Conservation (phyloP, 2,888 invertebrate genomes). For the Cremastobaeus sp. region DNA sequence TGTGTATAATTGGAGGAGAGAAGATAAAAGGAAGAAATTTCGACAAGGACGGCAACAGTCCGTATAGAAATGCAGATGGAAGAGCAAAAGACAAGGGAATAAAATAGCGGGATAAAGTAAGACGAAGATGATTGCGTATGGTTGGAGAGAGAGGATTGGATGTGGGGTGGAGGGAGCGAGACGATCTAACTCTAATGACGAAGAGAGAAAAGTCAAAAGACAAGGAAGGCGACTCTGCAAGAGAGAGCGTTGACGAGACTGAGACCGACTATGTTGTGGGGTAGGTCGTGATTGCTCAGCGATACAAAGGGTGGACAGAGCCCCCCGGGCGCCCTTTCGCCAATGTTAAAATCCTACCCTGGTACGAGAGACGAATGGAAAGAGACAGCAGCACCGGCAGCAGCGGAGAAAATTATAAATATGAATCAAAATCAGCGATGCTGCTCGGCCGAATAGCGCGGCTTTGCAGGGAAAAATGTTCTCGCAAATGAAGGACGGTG, state of each 20-base stretch:
- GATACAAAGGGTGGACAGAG: conserved; percentile 78
- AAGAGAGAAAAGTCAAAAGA: conserved; percentile 19
- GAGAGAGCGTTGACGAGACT: conserved; percentile 16
- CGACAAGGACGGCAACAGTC: no score
- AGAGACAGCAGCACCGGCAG: conserved; percentile 40
- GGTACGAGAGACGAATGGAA: conserved; percentile 48
- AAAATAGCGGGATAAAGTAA: conserved; percentile 38
- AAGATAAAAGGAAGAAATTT: neutral
- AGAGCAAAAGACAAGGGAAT: no score
- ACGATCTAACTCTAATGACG: no score
- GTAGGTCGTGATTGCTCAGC: conserved; percentile 78
- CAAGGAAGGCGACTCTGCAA: conserved; percentile 9
- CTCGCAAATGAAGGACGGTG: conserved; percentile 42
- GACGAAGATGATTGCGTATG: no score
- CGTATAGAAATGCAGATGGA: no score
- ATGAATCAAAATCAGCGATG: conserved; percentile 53
- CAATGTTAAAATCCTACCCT: conserved; percentile 46
- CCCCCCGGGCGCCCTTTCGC: conserved; percentile 60
- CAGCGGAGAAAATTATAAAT: conserved; percentile 57
- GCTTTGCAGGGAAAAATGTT: conserved; percentile 34
- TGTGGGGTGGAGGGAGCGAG: conserved; percentile 17
- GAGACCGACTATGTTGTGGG: conserved; percentile 68
- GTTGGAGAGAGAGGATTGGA: no score
- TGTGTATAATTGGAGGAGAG: no score
- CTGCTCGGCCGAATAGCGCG: conserved; percentile 25